phyloP scores from a whole-genome alignment of 2,888 invertebrate genomes.

The Dryobotodes eremita region DNA sequence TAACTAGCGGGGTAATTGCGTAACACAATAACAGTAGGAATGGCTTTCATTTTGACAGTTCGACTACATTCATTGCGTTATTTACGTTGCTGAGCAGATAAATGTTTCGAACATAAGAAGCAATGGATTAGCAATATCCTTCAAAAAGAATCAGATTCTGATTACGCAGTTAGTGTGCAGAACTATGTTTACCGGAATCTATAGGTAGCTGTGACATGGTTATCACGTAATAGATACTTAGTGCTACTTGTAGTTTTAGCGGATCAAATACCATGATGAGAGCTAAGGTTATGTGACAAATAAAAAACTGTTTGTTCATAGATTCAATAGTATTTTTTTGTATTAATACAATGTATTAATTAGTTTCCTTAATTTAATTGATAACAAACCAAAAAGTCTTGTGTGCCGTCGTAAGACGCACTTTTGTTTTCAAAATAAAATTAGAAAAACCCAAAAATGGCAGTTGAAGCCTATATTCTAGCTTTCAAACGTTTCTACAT shows the following conservation, averaged over 20 bases:
- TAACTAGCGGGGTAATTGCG: background rate
- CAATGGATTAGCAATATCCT: no score
- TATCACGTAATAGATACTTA: background rate
- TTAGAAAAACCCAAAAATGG: background rate
- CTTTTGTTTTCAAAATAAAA: background rate
- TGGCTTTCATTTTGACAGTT: no score
- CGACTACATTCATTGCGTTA: no score
- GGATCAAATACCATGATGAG: background rate
- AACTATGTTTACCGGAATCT: background rate
- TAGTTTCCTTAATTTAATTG: background rate
- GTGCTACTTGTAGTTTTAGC: background rate
- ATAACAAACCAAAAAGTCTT: background rate
- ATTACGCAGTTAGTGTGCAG: no score
- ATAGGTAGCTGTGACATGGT: background rate
- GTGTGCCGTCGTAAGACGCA: background rate
- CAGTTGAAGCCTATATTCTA: background rate
- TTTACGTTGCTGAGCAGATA: no score
- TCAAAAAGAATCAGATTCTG: no score
- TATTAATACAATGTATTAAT: background rate
- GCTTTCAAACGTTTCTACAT: background rate
- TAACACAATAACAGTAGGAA: no score
- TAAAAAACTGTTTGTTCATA: background rate
- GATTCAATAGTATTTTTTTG: background rate
- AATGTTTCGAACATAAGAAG: no score
- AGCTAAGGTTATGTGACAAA: background rate